phyloP scores from a whole-genome alignment of 1,140 invertebrate species.

The Asobara japonica region DNA sequence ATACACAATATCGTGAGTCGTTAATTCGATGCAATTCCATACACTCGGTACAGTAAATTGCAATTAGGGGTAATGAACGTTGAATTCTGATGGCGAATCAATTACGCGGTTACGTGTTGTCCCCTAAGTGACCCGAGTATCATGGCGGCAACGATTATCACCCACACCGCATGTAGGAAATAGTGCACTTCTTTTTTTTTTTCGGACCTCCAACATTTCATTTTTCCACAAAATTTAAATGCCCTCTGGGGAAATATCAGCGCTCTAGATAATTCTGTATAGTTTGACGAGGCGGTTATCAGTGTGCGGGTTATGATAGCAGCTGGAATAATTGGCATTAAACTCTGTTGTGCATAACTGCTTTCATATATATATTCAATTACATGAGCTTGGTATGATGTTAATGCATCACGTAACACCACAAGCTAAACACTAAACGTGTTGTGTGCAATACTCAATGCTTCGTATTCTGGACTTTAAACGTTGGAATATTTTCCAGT shows the following conservation, averaged over 20 bases:
- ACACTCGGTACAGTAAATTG: neutral
- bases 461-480: neutral
- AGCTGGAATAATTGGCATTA: neutral
- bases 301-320: neutral
- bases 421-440: neutral
- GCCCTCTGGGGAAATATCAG: no score
- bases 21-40: no score
- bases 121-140: neutral
- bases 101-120: neutral
- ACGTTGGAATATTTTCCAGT: neutral
- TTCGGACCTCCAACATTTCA: no score
- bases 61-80: neutral
- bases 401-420: neutral
- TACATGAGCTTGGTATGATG: neutral
- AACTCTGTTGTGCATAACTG: neutral
- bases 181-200: no score
- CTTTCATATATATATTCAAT: neutral
- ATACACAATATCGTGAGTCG: no score
- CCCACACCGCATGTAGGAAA: neutral
- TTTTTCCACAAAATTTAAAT: no score
- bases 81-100: neutral
- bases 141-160: neutral
- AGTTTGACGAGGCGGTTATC: no score
- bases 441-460: neutral
- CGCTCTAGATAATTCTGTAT: no score